Evolutionary conservation across 2,888 invertebrate species (phyloP).

Genomic region (Carabus problematicus): DNA sequence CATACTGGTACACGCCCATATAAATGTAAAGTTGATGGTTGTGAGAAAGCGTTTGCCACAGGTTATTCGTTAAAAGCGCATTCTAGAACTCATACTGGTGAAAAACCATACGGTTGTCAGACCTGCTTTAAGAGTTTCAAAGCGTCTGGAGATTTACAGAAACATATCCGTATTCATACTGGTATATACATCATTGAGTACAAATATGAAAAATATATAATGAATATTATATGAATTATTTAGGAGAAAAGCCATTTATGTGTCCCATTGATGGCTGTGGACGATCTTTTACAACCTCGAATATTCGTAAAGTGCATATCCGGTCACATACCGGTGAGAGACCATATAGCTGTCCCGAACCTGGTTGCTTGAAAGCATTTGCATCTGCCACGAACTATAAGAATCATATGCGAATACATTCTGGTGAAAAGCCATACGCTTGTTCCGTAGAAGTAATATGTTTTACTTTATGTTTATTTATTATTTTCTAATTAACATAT

Average conservation of each 20-base stretch:
- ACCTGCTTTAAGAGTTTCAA: conserved; percentile 56
- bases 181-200: conserved; percentile 48
- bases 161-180: conserved; percentile 58
- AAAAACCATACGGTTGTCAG: conserved; percentile 56
- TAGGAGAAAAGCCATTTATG: conserved; percentile 62
- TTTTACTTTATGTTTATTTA: not conserved
- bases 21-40: conserved; percentile 59
- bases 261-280: conserved; percentile 67
- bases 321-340: conserved; percentile 73
- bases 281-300: conserved; percentile 72
- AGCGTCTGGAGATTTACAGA: conserved; percentile 57
- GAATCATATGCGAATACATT: conserved; percentile 73
- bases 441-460: conserved; percentile 62
- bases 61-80: conserved; percentile 63
- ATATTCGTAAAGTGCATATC: conserved; percentile 72
- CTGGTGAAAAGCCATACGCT: conserved; percentile 72
- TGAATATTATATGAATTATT: conserved; percentile 31
- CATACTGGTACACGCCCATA: conserved; percentile 63
- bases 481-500: conserved; percentile 16
- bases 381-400: conserved; percentile 74
- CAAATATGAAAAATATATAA: not conserved
- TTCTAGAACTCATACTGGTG: conserved; percentile 64
- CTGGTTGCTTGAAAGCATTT: conserved; percentile 68
- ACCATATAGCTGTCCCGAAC: conserved; percentile 68
- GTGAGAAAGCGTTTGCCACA: conserved; percentile 63